Base-by-base conservation (phyloP, 2,113 vertebrate species). In the Passer montanus region DNA sequence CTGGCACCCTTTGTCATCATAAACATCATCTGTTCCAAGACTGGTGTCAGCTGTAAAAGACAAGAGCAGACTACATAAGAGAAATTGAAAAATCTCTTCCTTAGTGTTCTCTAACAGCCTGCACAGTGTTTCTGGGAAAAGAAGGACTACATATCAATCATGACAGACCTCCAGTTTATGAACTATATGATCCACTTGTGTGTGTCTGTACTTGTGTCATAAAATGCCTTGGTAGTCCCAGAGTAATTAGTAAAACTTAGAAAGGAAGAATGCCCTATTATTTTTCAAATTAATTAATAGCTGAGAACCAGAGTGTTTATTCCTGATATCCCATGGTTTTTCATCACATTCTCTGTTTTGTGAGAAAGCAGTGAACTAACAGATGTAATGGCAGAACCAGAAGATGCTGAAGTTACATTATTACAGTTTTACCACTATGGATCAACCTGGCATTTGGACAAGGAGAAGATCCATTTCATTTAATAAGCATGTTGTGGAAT, bases 1-100 rank as follows among this genome's bases (percentile, higher is more conserved):
- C 95, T 99, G 99, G 94, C 99, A 99, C 84, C 99, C 99, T 97
- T 98, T 99, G 37, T 99, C 99, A 92, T 99, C 99, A 30, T 98
- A 99, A 18, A 97, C 97, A 22, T 99, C 99, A 39, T 99, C 99
- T 5, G 96, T 98, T 49, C 98, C 98, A 72, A 99, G 97, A 67
- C 98, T 98, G 53, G 98, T 98, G 86, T 99, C 99, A 95, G 98
- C 99, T 99, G 98, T 67, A 98, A 97, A 93, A 98, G 52, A 97
- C 73, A 96, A 95, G 41, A 52, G 58, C 43, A 76, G 56, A n/a
- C 66, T 87, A 87, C 89, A 70, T 37, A 82, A 63, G 15, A 67
- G 70, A 52, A 63, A 90, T 46, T 74, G 68, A 19, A 76, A 89
- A 59, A 60, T 56, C 14, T 70, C 39, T 80, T 91, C 33, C 46